phyloP scores from a whole-genome alignment of 2,888 invertebrate species.

The Dynastes tityus region DNA sequence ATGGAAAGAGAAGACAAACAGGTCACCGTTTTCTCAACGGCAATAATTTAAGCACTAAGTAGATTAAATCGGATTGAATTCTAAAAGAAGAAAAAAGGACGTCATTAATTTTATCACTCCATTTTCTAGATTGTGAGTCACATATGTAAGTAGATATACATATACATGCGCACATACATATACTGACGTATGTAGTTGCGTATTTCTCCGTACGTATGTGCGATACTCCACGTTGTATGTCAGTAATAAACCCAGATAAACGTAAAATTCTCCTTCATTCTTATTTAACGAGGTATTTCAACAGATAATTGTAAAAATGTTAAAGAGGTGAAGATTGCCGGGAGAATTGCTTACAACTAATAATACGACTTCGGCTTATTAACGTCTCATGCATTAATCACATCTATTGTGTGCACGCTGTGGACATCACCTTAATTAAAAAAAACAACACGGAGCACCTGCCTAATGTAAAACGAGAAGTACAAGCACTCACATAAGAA shows the following conservation, averaged over 20 bases:
- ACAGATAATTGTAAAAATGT: slow-evolving; percentile 17
- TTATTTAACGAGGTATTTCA: slow-evolving; percentile 9
- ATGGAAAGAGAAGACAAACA: slow-evolving; percentile 4
- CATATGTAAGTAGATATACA: background rate
- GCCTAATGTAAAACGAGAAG: slow-evolving; percentile 13
- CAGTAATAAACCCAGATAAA: slow-evolving; percentile 13
- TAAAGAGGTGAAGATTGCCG: slow-evolving; percentile 17
- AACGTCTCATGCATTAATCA: slow-evolving; percentile 27
- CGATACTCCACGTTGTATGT: background rate
- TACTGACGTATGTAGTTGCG: background rate
- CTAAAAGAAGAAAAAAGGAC: background rate
- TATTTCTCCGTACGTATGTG: background rate
- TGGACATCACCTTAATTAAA: slow-evolving; percentile 17
- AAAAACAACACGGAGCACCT: background rate
- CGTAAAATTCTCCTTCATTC: background rate
- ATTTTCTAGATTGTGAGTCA: slow-evolving; percentile 10
- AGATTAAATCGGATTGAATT: slow-evolving; percentile 12
- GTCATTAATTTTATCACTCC: slow-evolving; percentile 11
- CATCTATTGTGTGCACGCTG: slow-evolving; percentile 8
- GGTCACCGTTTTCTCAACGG: slow-evolving; percentile 6
- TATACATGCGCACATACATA: background rate
- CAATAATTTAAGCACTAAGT: background rate
- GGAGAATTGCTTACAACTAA: slow-evolving; percentile 18
- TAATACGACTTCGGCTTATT: slow-evolving; percentile 13
- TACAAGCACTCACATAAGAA: background rate